Conservation (phyloP, 2,797 vertebrate genomes). For the Tauraco hartlaubi region DNA sequence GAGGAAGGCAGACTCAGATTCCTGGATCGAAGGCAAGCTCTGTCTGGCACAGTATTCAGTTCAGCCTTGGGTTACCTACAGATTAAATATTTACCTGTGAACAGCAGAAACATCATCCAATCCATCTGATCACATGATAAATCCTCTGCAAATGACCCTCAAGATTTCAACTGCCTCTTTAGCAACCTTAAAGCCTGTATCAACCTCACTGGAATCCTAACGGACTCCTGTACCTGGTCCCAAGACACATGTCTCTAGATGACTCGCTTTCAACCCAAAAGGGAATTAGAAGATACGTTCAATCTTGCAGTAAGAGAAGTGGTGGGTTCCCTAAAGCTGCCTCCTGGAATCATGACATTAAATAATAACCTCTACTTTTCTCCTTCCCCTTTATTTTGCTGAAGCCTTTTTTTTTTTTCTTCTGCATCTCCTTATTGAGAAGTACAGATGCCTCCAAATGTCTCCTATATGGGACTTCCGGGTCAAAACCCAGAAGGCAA, state of each 20-base stretch:
- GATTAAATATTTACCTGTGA: neutral
- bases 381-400: neutral
- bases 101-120: neutral
- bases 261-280: neutral
- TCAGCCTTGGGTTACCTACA: neutral
- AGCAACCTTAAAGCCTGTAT: neutral
- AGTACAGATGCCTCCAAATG: neutral
- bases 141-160: neutral
- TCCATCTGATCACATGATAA: neutral
- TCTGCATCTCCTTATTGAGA: neutral
- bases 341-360: neutral
- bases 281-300: neutral
- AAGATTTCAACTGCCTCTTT: neutral
- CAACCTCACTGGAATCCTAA: neutral
- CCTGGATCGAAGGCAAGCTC: neutral
- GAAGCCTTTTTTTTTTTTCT: neutral
- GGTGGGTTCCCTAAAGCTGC: neutral
- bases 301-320: neutral
- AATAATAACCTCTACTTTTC: neutral
- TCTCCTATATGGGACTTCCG: neutral
- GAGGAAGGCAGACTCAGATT: neutral
- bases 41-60: neutral
- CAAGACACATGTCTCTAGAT: accelerated
- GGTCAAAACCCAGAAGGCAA: neutral
- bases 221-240: neutral